A percentile compares a stretch with the other conserved stretches of the same genome.
Evolutionary conservation across 2,113 vertebrate genomes (phyloP).

Genomic region (Calidris pugnax): DNA sequence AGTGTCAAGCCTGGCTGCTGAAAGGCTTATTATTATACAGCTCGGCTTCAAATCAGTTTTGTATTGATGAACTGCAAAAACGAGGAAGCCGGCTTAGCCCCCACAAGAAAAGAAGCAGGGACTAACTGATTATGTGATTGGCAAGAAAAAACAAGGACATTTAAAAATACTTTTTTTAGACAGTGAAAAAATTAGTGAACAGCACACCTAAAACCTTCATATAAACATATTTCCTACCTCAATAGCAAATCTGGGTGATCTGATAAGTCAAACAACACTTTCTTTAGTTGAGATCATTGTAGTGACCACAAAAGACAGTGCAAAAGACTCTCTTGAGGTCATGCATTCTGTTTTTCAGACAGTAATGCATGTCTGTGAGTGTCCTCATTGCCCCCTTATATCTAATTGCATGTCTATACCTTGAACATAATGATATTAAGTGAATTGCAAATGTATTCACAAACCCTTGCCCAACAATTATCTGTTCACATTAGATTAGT

Average conservation of each 20-base stretch:
- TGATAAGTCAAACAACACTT: neutral
- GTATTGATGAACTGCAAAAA: constrained; percentile 78
- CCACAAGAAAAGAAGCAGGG: constrained; percentile 61
- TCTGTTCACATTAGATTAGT: neutral
- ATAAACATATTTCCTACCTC: constrained; percentile 4
- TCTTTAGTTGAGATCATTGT: neutral
- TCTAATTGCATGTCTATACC: neutral
- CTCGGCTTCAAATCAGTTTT: constrained; percentile 81
- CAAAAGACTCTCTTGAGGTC: neutral
- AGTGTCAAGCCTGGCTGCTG: constrained; percentile 81
- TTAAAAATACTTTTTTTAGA: constrained; percentile 35
- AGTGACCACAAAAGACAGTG: neutral
- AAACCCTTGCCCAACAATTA: neutral
- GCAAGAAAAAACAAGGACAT: constrained; percentile 34
- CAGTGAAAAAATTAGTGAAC: neutral
- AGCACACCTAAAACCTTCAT: neutral
- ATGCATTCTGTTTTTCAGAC: neutral
- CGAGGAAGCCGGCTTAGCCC: constrained; percentile 70
- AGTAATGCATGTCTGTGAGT: neutral
- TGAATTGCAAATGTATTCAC: neutral
- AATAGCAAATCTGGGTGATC: neutral
- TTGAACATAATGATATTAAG: neutral
- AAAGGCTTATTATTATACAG: constrained; percentile 83
- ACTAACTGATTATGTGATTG: constrained; percentile 47
- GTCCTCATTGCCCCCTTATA: neutral